Base-by-base conservation (phyloP, 2,113 vertebrate genomes). In the Eretmochelys imbricata region DNA sequence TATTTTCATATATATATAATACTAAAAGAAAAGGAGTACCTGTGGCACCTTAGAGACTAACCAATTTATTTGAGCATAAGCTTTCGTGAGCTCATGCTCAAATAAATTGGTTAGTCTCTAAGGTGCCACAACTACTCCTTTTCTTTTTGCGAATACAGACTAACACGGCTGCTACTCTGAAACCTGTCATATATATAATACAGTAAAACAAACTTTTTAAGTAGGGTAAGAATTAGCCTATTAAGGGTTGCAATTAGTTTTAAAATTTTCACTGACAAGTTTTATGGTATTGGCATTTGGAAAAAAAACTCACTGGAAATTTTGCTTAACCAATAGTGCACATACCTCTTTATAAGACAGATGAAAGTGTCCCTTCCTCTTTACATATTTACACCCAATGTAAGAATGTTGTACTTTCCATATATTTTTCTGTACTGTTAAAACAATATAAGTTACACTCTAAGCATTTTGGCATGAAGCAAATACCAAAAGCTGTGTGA, bases 381-480 rank as follows among this genome's bases (percentile, higher is more conserved):
- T 72, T 38, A 72, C 19, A 22, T 72, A 38, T 38, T 38, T 72
- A 72, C 35, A n/a, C 65, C 17, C n/a, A 72, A 22, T 72, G 19
- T 72, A 38, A 72, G n/a, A 38, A 38, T 72, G 17, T 20, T 38
- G 8, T 38, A 38, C 8, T 72, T 38, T 72, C n/a, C 19, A n/a
- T 38, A 38, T 5, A 20, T 10, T 10, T 69, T 2, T n/a, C 35
- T 17, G 16, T 2, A 17, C 16, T 53, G 4, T 0, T 53, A 16
- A 24, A 62, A 53, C 0, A 19, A 35, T 88, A 82, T 7, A 82
- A 10, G 13, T 11, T 27, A 46, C 2, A 57, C 38, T 3, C 12
- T 2, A 19, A 76, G 89, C 6, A 24, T 5, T 62, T 0, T 87
- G 82, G 81, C 89, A 85, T 78, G 84, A 76, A 27, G 54, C 85